phyloP scores from a whole-genome alignment of 2,888 invertebrate species.

The Meganola albula region DNA sequence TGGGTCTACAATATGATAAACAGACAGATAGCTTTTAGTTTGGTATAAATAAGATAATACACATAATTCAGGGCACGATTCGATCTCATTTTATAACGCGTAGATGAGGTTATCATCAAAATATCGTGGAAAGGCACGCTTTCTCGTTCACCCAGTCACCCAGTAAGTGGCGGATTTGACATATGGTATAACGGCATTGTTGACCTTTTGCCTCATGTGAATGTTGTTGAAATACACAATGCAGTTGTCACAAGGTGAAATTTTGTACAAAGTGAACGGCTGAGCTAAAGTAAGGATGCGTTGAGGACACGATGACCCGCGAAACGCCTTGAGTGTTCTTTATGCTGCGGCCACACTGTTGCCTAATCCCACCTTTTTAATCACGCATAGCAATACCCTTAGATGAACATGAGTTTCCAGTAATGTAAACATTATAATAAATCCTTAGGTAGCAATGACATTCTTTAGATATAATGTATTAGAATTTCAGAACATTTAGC shows the following conservation, averaged over 20 bases:
- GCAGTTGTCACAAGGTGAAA: slow-evolving; percentile 64
- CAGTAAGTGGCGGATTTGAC: slow-evolving; percentile 24
- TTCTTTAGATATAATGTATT: no score
- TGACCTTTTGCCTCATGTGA: slow-evolving; percentile 43
- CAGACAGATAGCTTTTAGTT: no score
- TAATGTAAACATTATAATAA: no score
- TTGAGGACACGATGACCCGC: slow-evolving; percentile 48
- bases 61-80: slow-evolving; percentile 20
- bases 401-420: slow-evolving; percentile 25
- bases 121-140: slow-evolving; percentile 29
- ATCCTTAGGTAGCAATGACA: no score
- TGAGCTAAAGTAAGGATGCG: slow-evolving; percentile 50
- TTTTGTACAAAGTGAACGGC: slow-evolving; percentile 62
- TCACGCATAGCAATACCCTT: slow-evolving; percentile 26
- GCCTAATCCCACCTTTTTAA: slow-evolving; percentile 33
- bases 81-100: slow-evolving; percentile 18
- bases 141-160: slow-evolving; percentile 25
- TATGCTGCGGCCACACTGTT: slow-evolving; percentile 41
- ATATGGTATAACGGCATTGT: slow-evolving; percentile 34
- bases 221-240: slow-evolving; percentile 50
- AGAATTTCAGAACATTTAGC: no score
- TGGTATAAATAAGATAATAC: slow-evolving; percentile 18
- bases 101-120: slow-evolving; percentile 16
- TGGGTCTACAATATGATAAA: no score
- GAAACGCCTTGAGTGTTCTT: slow-evolving; percentile 49